These are phyloP conservation scores for Sanderia malayensis DNA, from an alignment of 30 jellyfish, hydroid and myxozoan species.

Conservation along the genomic window DNA sequence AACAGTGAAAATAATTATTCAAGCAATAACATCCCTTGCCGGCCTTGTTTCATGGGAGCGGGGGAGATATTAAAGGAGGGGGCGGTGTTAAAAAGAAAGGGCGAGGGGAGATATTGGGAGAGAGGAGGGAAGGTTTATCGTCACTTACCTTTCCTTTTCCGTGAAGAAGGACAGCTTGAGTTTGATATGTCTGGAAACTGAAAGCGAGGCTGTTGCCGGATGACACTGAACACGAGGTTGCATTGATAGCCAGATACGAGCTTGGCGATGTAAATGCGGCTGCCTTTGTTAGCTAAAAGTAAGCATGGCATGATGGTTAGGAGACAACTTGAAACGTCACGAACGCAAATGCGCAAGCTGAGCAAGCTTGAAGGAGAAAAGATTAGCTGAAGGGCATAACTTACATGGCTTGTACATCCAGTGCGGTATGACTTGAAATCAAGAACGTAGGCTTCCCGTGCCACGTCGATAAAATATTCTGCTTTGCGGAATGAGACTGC, in stretches of 20 bases:
- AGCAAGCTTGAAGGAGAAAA: background rate
- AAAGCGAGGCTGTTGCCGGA: constrained; percentile 46
- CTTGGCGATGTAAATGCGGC: constrained; percentile 63
- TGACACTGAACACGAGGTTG: constrained; percentile 50
- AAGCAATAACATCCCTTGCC: no score
- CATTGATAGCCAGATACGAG: constrained; percentile 61
- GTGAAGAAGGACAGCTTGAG: constrained; percentile 59
- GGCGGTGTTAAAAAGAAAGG: no score
- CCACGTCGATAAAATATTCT: background rate
- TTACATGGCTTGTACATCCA: constrained; percentile 59
- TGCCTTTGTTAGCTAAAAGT: constrained; percentile 59
- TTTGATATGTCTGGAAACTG: constrained; percentile 71
- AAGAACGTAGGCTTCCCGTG: background rate
- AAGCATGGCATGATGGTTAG: background rate
- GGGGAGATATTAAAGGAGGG: no score
- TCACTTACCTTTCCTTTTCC: constrained; percentile 59
- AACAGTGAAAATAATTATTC: no score
- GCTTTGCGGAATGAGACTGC: background rate
- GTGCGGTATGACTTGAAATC: constrained; percentile 52
- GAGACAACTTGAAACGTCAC: background rate
- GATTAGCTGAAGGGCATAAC: no score
- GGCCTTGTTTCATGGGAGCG: no score
- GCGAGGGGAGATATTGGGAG: no score
- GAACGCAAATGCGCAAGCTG: background rate
- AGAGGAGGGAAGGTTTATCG: background rate